These are phyloP conservation scores for Sebastes matsubarae DNA, from an alignment of 2,797 vertebrate genomes.

Conservation along the genomic window DNA sequence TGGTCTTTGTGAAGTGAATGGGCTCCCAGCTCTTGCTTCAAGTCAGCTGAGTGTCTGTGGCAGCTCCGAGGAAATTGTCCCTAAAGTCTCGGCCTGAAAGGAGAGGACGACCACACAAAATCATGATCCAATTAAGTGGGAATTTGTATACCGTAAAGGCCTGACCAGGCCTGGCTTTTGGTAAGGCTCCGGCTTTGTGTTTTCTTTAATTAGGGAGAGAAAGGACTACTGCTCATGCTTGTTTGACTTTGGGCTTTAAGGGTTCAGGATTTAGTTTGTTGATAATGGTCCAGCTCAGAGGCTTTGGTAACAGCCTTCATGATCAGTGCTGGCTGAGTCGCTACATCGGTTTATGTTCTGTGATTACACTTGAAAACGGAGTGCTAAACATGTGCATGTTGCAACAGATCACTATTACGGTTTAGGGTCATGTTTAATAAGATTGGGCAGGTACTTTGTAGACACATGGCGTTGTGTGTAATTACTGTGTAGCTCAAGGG, in stretches of 20 bases:
- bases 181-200: constrained; percentile 65
- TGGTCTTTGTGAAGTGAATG: constrained; percentile 32
- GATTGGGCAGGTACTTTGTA: constrained; percentile 8
- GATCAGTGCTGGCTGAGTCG: constrained; percentile 22
- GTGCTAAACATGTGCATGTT: constrained; percentile 4
- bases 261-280: constrained; percentile 65
- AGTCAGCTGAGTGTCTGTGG: constrained; percentile 28
- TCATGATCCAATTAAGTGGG: constrained; percentile 43
- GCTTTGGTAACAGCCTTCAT: constrained; percentile 50
- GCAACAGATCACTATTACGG: constrained; percentile 9
- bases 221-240: constrained; percentile 48
- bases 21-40: background rate
- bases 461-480: constrained; percentile 22
- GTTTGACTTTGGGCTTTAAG: constrained; percentile 64
- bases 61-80: constrained; percentile 13
- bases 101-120: constrained; percentile 35
- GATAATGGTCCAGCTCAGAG: constrained; percentile 47
- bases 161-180: constrained; percentile 54
- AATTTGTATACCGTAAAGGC: constrained; percentile 51
- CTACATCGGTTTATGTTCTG: constrained; percentile 43
- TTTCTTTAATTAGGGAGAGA: constrained; percentile 66
- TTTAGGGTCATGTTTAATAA: constrained; percentile 19
- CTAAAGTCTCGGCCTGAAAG: constrained; percentile 19
- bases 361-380: constrained; percentile 38
- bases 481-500: constrained; percentile 11